These are phyloP conservation scores for Drosophila trapezifrons DNA, from an alignment of 1,140 invertebrate species.

Conservation along the genomic window DNA sequence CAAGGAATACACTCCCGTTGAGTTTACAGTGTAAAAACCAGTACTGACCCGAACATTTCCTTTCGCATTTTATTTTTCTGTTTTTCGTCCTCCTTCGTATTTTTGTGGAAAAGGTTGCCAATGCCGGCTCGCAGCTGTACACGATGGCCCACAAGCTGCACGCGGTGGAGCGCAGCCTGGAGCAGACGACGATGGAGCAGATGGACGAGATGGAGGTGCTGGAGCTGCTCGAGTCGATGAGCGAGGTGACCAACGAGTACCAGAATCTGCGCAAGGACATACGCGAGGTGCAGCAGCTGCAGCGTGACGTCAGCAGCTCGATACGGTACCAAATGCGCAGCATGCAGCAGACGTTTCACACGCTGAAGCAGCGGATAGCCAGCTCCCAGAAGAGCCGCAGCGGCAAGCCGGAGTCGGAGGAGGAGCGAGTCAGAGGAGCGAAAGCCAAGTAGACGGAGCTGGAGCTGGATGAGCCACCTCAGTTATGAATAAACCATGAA, in stretches of 20 bases:
- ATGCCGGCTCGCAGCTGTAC: conserved; percentile 80
- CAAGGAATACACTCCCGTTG: not conserved
- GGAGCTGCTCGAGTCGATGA: conserved; percentile 86
- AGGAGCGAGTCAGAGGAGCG: conserved; percentile 15
- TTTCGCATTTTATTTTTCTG: not conserved
- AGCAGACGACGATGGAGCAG: conserved; percentile 75
- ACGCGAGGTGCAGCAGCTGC: conserved; percentile 86
- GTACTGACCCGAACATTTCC: not conserved
- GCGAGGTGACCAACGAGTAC: conserved; percentile 86
- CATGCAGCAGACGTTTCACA: conserved; percentile 81
- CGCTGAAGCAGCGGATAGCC: conserved; percentile 79
- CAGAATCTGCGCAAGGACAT: conserved; percentile 86
- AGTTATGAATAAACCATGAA: conserved; percentile 62
- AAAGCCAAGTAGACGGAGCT: not conserved
- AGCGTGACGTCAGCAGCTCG: conserved; percentile 86
- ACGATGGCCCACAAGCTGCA: conserved; percentile 80
- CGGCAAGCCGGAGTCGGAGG: conserved; percentile 31
- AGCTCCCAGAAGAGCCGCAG: conserved; percentile 51
- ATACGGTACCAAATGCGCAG: conserved; percentile 83
- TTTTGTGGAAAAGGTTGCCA: conserved; percentile 59
- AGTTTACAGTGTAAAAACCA: not conserved
- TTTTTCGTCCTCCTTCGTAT: not conserved
- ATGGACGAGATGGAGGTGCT: conserved; percentile 85
- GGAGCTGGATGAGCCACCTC: not conserved
- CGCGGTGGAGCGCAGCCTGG: conserved; percentile 78